These are phyloP conservation scores for Axinella damicornis DNA, from an alignment of 37 sponge, comb jelly and placozoan species.

Conservation along the genomic window DNA sequence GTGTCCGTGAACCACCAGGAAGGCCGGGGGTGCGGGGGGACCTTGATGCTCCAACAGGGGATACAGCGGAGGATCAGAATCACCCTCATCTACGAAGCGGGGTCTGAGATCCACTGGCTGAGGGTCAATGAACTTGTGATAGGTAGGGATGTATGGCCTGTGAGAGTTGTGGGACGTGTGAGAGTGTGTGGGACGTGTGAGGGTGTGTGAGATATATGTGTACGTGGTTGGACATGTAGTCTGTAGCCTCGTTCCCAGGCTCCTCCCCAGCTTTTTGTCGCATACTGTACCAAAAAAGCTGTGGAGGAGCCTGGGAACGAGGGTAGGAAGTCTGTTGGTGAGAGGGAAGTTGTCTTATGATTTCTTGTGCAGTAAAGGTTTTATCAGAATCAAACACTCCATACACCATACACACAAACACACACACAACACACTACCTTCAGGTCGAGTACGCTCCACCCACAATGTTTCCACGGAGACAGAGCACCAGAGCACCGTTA, in stretches of 20 bases:
- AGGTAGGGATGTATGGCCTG: no score
- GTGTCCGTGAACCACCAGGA: constrained; percentile 73
- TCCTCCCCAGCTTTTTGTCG: no score
- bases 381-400: neutral
- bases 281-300: no score
- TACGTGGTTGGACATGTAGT: neutral
- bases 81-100: constrained; percentile 81
- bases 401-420: neutral
- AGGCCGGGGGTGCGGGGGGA: constrained; percentile 18
- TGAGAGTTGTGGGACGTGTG: no score
- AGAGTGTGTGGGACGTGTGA: neutral
- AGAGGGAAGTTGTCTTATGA: no score
- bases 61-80: constrained; percentile 89
- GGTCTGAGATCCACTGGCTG: constrained; percentile 75
- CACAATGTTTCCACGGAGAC: constrained; percentile 27
- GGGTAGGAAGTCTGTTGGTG: no score
- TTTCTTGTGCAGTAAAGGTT: no score
- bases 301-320: no score
- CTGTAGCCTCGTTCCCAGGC: no score
- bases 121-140: constrained; percentile 78
- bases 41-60: constrained; percentile 86
- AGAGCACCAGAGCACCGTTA: constrained; percentile 62
- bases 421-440: neutral
- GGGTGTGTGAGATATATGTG: neutral
- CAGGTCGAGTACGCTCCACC: constrained; percentile 73